Evolutionary conservation across 2,888 invertebrate species (phyloP), one percentile per base, ranked within the genome.

Genomic region (Tetranychus truncatus): DNA sequence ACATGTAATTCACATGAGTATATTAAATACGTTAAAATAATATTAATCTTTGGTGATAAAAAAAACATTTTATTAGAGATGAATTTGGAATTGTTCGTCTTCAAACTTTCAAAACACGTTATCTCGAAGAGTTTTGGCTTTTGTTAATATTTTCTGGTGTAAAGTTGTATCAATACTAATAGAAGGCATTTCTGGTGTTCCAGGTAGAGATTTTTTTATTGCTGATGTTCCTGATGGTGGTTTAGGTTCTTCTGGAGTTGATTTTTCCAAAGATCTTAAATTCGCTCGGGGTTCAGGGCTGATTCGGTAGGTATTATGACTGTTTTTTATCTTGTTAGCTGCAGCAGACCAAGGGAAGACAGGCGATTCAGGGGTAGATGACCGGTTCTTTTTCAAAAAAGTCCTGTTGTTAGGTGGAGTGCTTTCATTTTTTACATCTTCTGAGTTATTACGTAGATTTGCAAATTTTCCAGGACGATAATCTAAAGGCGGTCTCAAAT

Each of bases 101-200:
- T 5, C 34, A 34, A 34, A 34, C 34, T 34, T 34, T 34, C 34
- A 55, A 55, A 55, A 55, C 15, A 55, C 55, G 15, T 55, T 55
- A 55, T 55, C 55, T 15, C 55, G 55, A 15, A 55, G 55, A 55
- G 55, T 55, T 55, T 55, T 55, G 55, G 55, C 55, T 55, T 55
- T 55, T 15, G 55, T 6, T 15, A 55, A 15, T 55, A 55, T 15
- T 55, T 15, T 9, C 15, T 55, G 55, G 55, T 55, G 55, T 55
- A 55, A 55, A 55, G 55, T 15, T 55, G 55, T 55, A 55, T 55
- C 55, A 55, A 55, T 55, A 55, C 15, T 55, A 55, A 9, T 15
- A 15, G 55, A 6, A 24, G 69, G 69, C 69, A 69, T 69, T n/a
- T 69, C 69, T 9, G 69, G 69, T 24, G 69, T 69, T 55, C 55